Conservation (phyloP, 2,888 invertebrate species). For the Calliopum simillimum region DNA sequence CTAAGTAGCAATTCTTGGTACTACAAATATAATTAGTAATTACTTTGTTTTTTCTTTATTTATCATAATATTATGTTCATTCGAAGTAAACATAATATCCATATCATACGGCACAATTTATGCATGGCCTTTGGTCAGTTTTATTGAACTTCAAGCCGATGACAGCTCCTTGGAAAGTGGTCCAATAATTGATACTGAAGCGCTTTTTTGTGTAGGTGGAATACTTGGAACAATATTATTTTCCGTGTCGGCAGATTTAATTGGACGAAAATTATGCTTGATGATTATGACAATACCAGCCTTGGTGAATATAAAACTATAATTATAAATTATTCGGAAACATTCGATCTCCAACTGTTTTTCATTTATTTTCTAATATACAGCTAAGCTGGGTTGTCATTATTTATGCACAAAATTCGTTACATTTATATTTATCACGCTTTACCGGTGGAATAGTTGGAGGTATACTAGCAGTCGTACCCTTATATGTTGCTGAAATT, state of each 20-base stretch:
- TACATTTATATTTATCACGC: slow-evolving; percentile 58
- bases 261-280: slow-evolving; percentile 58
- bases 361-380: not conserved
- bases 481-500: slow-evolving; percentile 61
- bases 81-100: slow-evolving; percentile 57
- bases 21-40: too few relatives aligned
- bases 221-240: slow-evolving; percentile 59
- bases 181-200: slow-evolving; percentile 56
- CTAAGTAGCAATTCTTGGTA: not conserved
- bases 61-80: not conserved
- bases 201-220: slow-evolving; percentile 61
- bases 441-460: slow-evolving; percentile 59
- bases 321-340: too few relatives aligned
- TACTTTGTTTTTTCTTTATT: too few relatives aligned
- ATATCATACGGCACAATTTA: slow-evolving; percentile 61
- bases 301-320: slow-evolving; percentile 51
- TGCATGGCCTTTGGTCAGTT: slow-evolving; percentile 64
- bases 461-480: slow-evolving; percentile 58
- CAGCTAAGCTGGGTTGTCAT: slow-evolving; percentile 61
- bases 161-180: slow-evolving; percentile 58
- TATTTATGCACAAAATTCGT: slow-evolving; percentile 53
- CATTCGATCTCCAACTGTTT: not conserved
- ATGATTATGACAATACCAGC: slow-evolving; percentile 56
- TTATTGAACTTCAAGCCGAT: slow-evolving; percentile 55
- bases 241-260: slow-evolving; percentile 60